A percentile compares a stretch with the other conserved stretches of the same genome.
Conservation (phyloP, 1,140 invertebrate species). For the Philopotamus ludificatus region DNA sequence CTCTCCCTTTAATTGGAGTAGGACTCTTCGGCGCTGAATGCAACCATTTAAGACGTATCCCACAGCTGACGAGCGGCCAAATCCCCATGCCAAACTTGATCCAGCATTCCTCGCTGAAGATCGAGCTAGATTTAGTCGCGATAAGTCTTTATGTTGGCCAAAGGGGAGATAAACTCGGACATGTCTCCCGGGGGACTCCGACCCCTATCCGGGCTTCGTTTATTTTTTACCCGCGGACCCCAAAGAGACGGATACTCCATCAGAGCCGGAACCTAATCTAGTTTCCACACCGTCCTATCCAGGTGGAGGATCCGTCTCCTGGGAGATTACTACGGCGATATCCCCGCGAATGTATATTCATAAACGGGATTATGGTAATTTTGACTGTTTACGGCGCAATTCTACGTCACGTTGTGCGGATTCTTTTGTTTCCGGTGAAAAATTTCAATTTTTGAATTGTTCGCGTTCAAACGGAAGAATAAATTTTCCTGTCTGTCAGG, state of each 20-base stretch:
- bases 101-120: conserved; percentile 2
- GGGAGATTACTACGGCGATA: not conserved
- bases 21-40: no score
- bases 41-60: no score
- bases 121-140: conserved; percentile 38
- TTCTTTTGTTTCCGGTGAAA: no score
- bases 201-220: conserved; percentile 25
- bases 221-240: conserved; percentile 15
- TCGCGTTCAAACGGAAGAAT: conserved; percentile 1
- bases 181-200: conserved; percentile 35
- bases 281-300: not conserved
- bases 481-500: conserved; percentile 29
- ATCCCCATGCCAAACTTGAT: no score
- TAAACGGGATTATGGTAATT: no score
- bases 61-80: no score
- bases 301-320: not conserved
- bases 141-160: conserved; percentile 33
- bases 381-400: no score
- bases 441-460: no score
- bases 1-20: no score
- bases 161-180: conserved; percentile 33
- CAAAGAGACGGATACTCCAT: not conserved
- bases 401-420: no score
- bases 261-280: not conserved
- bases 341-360: not conserved